Conservation (phyloP, 2,113 vertebrate species). For the Cynocephalus volans region DNA sequence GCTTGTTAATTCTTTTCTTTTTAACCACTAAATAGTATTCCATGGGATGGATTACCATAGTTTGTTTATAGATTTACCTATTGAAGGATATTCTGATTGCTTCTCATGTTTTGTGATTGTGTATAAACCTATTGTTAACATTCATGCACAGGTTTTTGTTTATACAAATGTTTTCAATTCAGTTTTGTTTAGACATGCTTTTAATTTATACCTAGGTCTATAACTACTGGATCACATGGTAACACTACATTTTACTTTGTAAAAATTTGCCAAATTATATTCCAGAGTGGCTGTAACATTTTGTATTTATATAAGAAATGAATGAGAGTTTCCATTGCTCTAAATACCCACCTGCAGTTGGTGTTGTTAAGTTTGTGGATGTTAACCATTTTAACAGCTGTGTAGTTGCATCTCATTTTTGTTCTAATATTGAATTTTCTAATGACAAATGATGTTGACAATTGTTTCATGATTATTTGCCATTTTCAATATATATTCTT, state of each 20-base stretch:
- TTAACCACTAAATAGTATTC: background rate
- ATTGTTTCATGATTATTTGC: background rate
- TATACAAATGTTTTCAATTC: background rate
- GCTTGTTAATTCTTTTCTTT: background rate
- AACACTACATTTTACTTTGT: background rate
- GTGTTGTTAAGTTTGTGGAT: background rate
- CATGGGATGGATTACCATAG: background rate
- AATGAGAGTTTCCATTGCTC: background rate
- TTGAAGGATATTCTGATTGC: background rate
- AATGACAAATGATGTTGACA: background rate
- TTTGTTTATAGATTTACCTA: background rate
- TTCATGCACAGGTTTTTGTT: background rate
- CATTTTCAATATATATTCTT: background rate
- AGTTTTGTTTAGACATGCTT: background rate
- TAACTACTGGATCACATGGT: background rate
- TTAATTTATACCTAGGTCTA: background rate
- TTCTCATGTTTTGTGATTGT: background rate
- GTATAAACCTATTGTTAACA: background rate
- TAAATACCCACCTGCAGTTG: background rate
- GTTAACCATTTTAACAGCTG: background rate
- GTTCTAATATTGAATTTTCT: background rate
- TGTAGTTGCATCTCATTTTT: background rate
- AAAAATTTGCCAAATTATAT: background rate
- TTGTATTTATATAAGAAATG: background rate
- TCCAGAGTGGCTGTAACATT: background rate